Evolutionary conservation across 1,140 invertebrate genomes (phyloP).

Genomic region (Temnothorax curvispinosus): DNA sequence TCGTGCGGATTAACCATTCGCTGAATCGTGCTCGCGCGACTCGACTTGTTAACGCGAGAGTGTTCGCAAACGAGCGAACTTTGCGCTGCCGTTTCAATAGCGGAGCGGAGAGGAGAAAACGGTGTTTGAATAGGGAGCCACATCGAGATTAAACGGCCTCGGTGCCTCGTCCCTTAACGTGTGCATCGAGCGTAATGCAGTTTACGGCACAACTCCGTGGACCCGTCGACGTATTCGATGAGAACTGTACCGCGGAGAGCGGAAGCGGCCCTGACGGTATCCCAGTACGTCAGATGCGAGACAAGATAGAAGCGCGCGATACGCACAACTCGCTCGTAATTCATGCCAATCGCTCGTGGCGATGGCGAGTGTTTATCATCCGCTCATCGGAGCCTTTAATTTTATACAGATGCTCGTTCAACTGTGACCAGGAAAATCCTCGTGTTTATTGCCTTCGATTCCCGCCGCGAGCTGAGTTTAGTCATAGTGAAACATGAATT

Average conservation of each 20-base stretch:
- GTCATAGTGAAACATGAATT: constrained; percentile 1
- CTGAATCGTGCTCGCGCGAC: background rate
- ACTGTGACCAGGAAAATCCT: constrained; percentile 33
- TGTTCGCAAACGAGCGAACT: constrained; percentile 42
- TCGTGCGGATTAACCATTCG: background rate
- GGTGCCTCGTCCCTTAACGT: constrained; percentile 15
- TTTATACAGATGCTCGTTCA: constrained; percentile 13
- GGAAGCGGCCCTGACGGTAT: constrained; percentile 27
- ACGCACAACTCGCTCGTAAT: constrained; percentile 17
- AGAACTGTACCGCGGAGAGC: background rate
- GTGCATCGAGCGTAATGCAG: constrained; percentile 42
- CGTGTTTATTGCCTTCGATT: constrained; percentile 39
- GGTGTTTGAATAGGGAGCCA: constrained; percentile 42
- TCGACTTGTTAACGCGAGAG: background rate
- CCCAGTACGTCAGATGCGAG: constrained; percentile 10
- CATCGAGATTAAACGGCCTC: constrained; percentile 41
- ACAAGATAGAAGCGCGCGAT: constrained; percentile 12
- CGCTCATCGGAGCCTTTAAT: constrained; percentile 42
- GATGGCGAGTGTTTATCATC: constrained; percentile 35
- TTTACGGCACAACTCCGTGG: constrained; percentile 37
- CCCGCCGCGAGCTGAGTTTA: background rate
- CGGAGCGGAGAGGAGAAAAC: background rate
- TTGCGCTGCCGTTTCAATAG: constrained; percentile 29
- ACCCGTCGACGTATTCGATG: background rate
- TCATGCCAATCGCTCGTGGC: constrained; percentile 40